phyloP scores from a whole-genome alignment of 2,113 vertebrate genomes.

The Passer domesticus region DNA sequence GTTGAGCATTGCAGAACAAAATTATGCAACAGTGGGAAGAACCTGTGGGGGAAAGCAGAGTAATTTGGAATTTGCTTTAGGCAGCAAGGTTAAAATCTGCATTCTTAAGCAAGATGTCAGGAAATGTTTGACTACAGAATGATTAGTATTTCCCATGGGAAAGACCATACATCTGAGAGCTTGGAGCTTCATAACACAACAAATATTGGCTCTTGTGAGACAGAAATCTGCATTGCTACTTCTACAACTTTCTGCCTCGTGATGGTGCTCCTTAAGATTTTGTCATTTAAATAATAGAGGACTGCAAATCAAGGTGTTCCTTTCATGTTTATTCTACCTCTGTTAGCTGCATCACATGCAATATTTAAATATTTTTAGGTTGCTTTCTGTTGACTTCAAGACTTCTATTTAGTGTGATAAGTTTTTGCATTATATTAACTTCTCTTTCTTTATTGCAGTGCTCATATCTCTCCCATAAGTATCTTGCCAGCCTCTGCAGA shows the following conservation, averaged over 20 bases:
- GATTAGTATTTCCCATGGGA: slow-evolving; percentile 58
- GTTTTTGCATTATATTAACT: background rate
- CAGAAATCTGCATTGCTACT: background rate
- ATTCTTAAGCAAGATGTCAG: slow-evolving; percentile 26
- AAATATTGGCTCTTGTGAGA: background rate
- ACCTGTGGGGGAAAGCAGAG: background rate
- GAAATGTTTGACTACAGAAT: slow-evolving; percentile 9
- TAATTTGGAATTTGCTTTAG: slow-evolving; percentile 31
- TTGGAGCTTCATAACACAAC: background rate
- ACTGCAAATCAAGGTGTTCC: background rate
- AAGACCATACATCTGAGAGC: background rate
- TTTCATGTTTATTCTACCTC: background rate
- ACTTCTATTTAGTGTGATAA: background rate
- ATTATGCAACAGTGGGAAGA: background rate
- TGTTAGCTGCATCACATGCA: background rate
- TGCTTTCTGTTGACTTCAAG: background rate
- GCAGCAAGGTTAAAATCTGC: slow-evolving; percentile 37
- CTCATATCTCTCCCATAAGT: slow-evolving; percentile 88
- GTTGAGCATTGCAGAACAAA: background rate
- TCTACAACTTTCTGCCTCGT: background rate
- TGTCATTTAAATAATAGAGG: background rate
- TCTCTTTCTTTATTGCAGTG: slow-evolving; percentile 77
- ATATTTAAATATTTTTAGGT: background rate
- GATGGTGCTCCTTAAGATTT: background rate
- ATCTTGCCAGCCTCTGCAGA: slow-evolving; percentile 91